Conservation (phyloP, 2,888 invertebrate genomes). For the Globia sparganii region DNA sequence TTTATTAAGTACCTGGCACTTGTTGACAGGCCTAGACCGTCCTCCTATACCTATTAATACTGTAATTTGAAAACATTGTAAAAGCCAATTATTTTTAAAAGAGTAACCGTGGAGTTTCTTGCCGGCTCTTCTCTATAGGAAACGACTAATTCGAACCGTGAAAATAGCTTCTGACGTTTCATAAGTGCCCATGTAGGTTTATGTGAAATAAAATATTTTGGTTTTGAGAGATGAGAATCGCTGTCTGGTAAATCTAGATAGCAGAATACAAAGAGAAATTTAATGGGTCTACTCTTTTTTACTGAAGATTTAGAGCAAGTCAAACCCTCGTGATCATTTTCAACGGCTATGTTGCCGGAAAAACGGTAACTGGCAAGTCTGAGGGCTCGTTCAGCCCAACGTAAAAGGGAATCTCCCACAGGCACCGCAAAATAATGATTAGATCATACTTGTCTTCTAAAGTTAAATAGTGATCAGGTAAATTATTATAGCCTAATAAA, state of each 20-base stretch:
- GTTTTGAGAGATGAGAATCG: not conserved
- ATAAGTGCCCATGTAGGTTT: too few species aligned
- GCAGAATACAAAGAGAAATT: not conserved
- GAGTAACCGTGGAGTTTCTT: too few species aligned
- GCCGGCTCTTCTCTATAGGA: too few species aligned
- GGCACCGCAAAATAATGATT: too few species aligned
- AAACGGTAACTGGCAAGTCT: not conserved
- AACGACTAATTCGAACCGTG: too few species aligned
- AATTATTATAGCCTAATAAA: not conserved
- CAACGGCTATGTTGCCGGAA: not conserved
- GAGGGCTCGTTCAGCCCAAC: not conserved
- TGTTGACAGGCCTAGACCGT: too few species aligned
- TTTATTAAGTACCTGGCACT: too few species aligned
- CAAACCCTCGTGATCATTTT: not conserved
- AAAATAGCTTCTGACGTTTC: too few species aligned
- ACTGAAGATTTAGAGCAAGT: not conserved
- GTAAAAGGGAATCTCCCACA: not conserved
- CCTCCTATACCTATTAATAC: too few species aligned
- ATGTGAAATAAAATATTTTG: too few species aligned
- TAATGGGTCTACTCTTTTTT: not conserved
- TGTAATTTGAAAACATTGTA: too few species aligned
- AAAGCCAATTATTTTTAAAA: too few species aligned
- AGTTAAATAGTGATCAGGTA: not conserved
- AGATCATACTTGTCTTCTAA: not conserved
- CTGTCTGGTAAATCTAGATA: not conserved